These are phyloP conservation scores for Drosophila mayri DNA, from an alignment of 1,140 invertebrate species.

Conservation along the genomic window DNA sequence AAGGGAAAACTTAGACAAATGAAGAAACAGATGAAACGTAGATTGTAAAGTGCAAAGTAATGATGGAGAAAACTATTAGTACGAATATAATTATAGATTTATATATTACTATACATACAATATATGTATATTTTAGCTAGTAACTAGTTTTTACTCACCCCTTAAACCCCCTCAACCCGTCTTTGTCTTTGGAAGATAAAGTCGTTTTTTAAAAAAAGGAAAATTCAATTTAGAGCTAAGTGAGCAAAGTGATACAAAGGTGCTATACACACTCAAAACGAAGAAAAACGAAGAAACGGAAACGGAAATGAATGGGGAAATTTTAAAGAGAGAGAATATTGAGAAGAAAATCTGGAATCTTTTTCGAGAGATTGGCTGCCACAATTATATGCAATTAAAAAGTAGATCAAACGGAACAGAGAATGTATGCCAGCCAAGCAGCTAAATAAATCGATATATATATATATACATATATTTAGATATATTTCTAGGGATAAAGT, in stretches of 20 bases:
- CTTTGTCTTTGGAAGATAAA: slow-evolving; percentile 75
- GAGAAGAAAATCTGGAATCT: slow-evolving; percentile 52
- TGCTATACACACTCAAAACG: slow-evolving; percentile 77
- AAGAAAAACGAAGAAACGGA: slow-evolving; percentile 37
- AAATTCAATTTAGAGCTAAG: slow-evolving; percentile 73
- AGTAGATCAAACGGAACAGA: slow-evolving; percentile 43
- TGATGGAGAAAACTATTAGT: slow-evolving; percentile 48
- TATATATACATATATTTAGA: slow-evolving; percentile 29
- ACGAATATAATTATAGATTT: slow-evolving; percentile 61
- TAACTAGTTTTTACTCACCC: slow-evolving; percentile 57
- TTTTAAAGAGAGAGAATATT: slow-evolving; percentile 34
- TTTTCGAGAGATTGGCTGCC: slow-evolving; percentile 51
- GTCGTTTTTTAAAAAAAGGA: slow-evolving; percentile 57
- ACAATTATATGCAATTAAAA: slow-evolving; percentile 31
- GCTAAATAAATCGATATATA: slow-evolving; percentile 50
- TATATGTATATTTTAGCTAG: slow-evolving; percentile 56
- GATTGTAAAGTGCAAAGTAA: slow-evolving; percentile 47
- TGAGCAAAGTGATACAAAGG: slow-evolving; percentile 83
- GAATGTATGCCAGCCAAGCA: slow-evolving; percentile 61
- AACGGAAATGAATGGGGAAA: slow-evolving; percentile 37
- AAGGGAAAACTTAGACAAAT: slow-evolving; percentile 32
- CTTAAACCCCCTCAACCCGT: slow-evolving; percentile 14
- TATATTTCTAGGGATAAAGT: slow-evolving; percentile 65
- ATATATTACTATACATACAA: slow-evolving; percentile 37
- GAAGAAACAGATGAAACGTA: slow-evolving; percentile 33